Evolutionary conservation across 2,888 invertebrate species (phyloP).

Genomic region (Hartigia nigra): DNA sequence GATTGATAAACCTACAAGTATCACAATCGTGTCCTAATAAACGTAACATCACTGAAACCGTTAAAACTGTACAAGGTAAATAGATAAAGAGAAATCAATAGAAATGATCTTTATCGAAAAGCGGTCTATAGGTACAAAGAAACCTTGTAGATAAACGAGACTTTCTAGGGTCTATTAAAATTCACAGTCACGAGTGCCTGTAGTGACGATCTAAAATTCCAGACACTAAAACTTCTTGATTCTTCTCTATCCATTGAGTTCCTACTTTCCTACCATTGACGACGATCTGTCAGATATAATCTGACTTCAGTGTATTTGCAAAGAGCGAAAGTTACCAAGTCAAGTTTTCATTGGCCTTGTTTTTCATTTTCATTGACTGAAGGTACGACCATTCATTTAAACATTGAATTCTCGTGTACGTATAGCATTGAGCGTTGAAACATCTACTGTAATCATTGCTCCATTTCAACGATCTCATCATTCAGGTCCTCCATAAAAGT

Average conservation of each 20-base stretch:
- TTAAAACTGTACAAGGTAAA: background rate
- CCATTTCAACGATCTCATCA: background rate
- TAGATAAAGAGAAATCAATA: background rate
- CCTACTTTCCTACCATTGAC: background rate
- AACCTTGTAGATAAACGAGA: background rate
- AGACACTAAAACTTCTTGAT: background rate
- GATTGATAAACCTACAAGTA: background rate
- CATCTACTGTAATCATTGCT: background rate
- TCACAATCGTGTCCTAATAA: background rate
- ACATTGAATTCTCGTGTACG: slow-evolving; percentile 11
- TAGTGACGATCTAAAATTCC: background rate
- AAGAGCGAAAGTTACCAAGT: slow-evolving; percentile 28
- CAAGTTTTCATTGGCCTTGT: slow-evolving; percentile 29
- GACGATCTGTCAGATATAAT: background rate
- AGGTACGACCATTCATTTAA: slow-evolving; percentile 18
- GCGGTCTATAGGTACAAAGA: background rate
- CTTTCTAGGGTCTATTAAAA: background rate
- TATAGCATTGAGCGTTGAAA: background rate
- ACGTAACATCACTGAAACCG: background rate
- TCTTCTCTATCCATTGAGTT: background rate
- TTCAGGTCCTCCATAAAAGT: background rate
- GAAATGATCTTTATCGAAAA: background rate
- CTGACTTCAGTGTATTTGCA: slow-evolving; percentile 23
- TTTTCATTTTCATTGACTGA: too few relatives aligned
- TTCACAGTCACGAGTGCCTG: background rate